Evolutionary conservation across 2,113 vertebrate genomes (phyloP).

Genomic region (Beaufortia kweichowensis): DNA sequence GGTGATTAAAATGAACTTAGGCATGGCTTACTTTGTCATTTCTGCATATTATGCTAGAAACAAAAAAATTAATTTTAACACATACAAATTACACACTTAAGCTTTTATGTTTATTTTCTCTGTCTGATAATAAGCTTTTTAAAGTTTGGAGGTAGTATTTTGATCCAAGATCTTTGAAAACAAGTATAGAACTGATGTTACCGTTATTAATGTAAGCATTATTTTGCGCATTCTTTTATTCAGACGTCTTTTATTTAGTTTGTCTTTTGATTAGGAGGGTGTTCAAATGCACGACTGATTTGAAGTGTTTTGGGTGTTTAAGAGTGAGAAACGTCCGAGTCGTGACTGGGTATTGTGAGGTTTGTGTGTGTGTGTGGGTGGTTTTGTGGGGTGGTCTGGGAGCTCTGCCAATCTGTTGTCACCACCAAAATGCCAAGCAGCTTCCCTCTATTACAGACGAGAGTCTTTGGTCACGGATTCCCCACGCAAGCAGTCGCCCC

Average conservation of each 20-base stretch:
- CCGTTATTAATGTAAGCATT: background rate
- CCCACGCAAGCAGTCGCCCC: conserved; percentile 33
- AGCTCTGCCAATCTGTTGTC: conserved; percentile 37
- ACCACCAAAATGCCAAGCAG: conserved; percentile 30
- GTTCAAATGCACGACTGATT: background rate
- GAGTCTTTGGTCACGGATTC: conserved; percentile 32
- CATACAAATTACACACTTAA: no score
- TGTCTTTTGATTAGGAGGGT: background rate
- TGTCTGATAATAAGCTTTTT: no score
- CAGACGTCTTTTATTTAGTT: background rate
- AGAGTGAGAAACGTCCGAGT: conserved; percentile 1
- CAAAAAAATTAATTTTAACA: no score
- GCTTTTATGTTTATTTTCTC: no score
- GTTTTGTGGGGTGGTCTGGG: conserved; percentile 15
- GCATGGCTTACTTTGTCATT: no score
- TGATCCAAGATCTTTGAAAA: background rate
- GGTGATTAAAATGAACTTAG: no score
- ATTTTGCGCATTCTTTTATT: background rate
- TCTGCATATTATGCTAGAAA: no score
- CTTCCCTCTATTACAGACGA: conserved; percentile 39
- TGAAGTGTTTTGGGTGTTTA: background rate
- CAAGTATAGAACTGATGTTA: background rate
- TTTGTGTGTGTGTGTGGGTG: conserved; percentile 38
- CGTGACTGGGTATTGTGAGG: conserved; percentile 7
- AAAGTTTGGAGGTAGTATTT: no score